These are phyloP conservation scores for Belonocnema kinseyi DNA, from an alignment of 1,140 invertebrate species.

Conservation along the genomic window DNA sequence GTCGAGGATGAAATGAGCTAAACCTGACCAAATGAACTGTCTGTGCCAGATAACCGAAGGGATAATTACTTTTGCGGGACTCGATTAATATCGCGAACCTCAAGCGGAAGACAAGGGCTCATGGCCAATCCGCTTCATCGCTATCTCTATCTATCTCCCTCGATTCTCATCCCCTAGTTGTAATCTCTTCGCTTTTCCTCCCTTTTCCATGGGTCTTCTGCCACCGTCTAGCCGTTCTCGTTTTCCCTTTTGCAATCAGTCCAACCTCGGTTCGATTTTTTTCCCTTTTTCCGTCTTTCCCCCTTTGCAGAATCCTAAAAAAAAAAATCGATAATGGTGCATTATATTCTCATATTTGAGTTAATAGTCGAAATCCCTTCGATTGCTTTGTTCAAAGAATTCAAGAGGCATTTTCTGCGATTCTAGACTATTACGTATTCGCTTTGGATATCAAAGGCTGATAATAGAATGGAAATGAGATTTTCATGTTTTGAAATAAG, in stretches of 20 bases:
- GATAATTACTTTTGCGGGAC: constrained; percentile 52
- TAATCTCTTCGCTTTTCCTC: constrained; percentile 5
- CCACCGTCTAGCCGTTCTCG: not conserved
- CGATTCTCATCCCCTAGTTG: constrained; percentile 26
- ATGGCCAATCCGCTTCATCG: constrained; percentile 19
- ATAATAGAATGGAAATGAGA: not conserved
- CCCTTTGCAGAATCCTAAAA: not conserved
- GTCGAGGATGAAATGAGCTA: constrained; percentile 44
- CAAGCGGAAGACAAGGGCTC: constrained; percentile 37
- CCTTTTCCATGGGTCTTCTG: not conserved
- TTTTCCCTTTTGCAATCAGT: constrained; percentile 14
- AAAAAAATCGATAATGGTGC: constrained; percentile 6
- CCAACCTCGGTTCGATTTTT: not conserved
- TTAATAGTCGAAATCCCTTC: constrained; percentile 1
- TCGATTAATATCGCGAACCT: constrained; percentile 47
- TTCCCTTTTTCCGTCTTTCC: not conserved
- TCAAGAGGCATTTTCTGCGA: not conserved
- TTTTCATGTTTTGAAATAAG: too few relatives aligned
- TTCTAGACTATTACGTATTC: not conserved
- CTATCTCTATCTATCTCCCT: constrained; percentile 31
- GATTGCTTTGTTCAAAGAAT: not conserved
- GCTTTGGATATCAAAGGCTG: not conserved
- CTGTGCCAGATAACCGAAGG: constrained; percentile 48
- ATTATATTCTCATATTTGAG: not conserved
- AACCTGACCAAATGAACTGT: constrained; percentile 47